Percentiles rank a stretch among this genome's conserved stretches.
phyloP scores from a whole-genome alignment of 2,113 vertebrate species.

The Galbula dea region DNA sequence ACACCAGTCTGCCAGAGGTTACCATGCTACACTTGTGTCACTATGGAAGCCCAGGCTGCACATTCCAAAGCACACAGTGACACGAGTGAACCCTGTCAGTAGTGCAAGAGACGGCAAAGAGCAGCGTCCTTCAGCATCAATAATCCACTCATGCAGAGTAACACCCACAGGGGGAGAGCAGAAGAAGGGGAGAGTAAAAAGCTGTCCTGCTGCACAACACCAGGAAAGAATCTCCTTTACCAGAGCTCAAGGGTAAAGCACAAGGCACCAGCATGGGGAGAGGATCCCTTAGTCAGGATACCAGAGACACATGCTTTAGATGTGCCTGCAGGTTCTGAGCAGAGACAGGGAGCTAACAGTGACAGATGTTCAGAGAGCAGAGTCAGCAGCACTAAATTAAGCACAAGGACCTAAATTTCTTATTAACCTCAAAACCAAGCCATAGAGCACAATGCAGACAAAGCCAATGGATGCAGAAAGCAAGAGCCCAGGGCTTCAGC shows the following conservation, averaged over 20 bases:
- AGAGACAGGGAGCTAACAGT: not conserved
- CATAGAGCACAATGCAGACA: not conserved
- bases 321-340: not conserved
- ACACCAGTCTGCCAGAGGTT: not conserved
- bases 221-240: not conserved
- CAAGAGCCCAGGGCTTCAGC: not conserved
- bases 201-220: not conserved
- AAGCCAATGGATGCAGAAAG: not conserved
- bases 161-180: fast-evolving
- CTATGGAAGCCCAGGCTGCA: not conserved
- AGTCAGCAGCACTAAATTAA: not conserved
- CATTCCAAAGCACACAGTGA: not conserved
- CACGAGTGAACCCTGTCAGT: not conserved
- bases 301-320: not conserved
- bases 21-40: not conserved
- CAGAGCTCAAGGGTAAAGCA: not conserved
- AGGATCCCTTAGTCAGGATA: no score
- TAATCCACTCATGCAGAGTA: not conserved
- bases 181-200: not conserved
- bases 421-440: not conserved
- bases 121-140: not conserved
- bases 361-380: not conserved
- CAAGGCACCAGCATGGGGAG: not conserved
- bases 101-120: not conserved
- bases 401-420: not conserved